Percentiles rank a stretch among this genome's conserved stretches.
Evolutionary conservation across 2,113 vertebrate genomes (phyloP).

Genomic region (Cricetomys ansorgei): DNA sequence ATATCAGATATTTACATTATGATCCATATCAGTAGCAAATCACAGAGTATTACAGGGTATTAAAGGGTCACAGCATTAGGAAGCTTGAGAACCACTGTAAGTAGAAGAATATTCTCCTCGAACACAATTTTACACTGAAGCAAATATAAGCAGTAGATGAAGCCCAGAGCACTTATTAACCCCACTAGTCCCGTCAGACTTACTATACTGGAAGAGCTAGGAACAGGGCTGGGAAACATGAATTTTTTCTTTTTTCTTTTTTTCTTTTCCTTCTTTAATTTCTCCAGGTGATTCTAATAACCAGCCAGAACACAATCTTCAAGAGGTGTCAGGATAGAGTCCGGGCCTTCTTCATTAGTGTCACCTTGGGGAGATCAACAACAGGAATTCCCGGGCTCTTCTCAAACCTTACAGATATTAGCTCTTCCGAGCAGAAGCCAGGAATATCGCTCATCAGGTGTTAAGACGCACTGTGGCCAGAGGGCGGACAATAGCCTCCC

Average conservation of each 20-base stretch:
- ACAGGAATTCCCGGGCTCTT: neutral
- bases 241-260: neutral
- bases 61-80: no score
- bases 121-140: neutral
- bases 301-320: neutral
- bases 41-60: no score
- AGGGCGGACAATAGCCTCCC: neutral
- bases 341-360: neutral
- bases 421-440: neutral
- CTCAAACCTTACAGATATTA: neutral
- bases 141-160: neutral
- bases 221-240: neutral
- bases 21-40: no score
- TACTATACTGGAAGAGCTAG: neutral
- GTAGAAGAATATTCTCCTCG: neutral
- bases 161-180: neutral
- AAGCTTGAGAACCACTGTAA: no score
- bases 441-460: accelerated
- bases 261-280: no score
- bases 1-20: no score
- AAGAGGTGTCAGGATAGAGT: neutral
- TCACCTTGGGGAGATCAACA: neutral
- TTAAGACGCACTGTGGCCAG: no score
- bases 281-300: neutral
- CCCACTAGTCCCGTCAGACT: neutral